phyloP scores from a whole-genome alignment of 2,888 invertebrate species.

The Patella depressa region DNA sequence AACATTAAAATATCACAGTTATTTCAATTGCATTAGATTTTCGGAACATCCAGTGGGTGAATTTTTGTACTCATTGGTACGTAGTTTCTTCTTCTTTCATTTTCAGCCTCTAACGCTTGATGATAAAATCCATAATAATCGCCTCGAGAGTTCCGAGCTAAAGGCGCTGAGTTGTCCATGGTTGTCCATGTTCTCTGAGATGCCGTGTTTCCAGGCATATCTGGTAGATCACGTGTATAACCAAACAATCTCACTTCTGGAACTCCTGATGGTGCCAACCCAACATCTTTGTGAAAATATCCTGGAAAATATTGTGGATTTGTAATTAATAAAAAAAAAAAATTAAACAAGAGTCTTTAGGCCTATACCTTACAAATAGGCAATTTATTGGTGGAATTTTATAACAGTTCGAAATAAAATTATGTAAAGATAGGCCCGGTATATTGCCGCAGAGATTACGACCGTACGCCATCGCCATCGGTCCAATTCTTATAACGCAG shows the following conservation, averaged over 20 bases:
- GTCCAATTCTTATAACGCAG: too few relatives aligned
- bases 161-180: slow-evolving; percentile 52
- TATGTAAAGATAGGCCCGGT: too few relatives aligned
- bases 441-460: too few relatives aligned
- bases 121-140: slow-evolving; percentile 65
- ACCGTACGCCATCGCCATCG: too few relatives aligned
- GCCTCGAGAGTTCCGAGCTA: slow-evolving; percentile 50
- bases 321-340: too few relatives aligned
- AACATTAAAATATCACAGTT: too few relatives aligned
- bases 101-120: slow-evolving; percentile 56
- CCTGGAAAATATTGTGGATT: slow-evolving; percentile 35
- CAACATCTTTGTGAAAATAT: slow-evolving; percentile 54
- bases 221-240: slow-evolving; percentile 58
- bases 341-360: too few relatives aligned
- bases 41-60: slow-evolving; percentile 51
- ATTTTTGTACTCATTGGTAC: slow-evolving; percentile 50
- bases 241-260: slow-evolving; percentile 53
- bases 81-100: slow-evolving; percentile 46
- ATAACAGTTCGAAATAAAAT: not conserved
- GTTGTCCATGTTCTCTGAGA: slow-evolving; percentile 58
- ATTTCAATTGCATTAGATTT: slow-evolving; percentile 28
- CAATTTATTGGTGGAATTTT: not conserved
- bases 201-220: slow-evolving; percentile 55
- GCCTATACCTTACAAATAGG: too few relatives aligned
- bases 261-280: slow-evolving; percentile 49